Base-by-base conservation (phyloP, 2,888 invertebrate species). In the Nephrocerus scutellatus region DNA sequence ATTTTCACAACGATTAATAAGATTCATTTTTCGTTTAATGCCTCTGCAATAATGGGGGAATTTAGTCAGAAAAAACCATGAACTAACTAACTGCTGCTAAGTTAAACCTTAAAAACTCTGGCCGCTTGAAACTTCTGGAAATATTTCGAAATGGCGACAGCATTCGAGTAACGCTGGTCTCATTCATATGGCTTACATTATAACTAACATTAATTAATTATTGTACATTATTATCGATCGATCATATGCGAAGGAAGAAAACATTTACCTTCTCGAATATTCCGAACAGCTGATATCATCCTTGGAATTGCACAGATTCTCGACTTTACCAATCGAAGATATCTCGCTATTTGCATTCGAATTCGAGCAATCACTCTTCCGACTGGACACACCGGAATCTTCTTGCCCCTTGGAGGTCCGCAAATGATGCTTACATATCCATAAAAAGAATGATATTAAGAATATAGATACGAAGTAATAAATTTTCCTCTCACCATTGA, bases 21-120 rank as follows among this genome's bases (percentile, higher is more conserved):
- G 53, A 57, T 75, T 73, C 43, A 77, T 70, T 52, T 78, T 79
- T 32, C 79, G 71, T 55, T 78, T 79, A 54, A 76, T 73, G 10
- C 74, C 74, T 47, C 76, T 71, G 51, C 68, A 73, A 62, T 69
- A 71, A 30, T 19, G 7, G 7, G 14, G 30, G 5, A 34, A 35
- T 22, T 12, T 6, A 30, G 16, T 20, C 13, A 16, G 10, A 24
- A 14, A 6, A 29, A 22, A 16, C 5, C 19, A 30, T 21, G n/a
- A 3, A 21, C 13, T 15, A 13, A 16, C n/a, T 21, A 18, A 29
- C 22, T 26, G 16, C 32, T 12, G 18, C 32, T 18, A 25, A 29
- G 25, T 9, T 23, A 19, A 30, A 59, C 61, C 57, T 63, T 49
- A 68, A 44, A 39, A 61, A 57, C 26, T 66, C 68, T 10, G 69